Evolutionary conservation across 2,797 vertebrate species (phyloP).

Genomic region (Threskiornis aethiopicus): DNA sequence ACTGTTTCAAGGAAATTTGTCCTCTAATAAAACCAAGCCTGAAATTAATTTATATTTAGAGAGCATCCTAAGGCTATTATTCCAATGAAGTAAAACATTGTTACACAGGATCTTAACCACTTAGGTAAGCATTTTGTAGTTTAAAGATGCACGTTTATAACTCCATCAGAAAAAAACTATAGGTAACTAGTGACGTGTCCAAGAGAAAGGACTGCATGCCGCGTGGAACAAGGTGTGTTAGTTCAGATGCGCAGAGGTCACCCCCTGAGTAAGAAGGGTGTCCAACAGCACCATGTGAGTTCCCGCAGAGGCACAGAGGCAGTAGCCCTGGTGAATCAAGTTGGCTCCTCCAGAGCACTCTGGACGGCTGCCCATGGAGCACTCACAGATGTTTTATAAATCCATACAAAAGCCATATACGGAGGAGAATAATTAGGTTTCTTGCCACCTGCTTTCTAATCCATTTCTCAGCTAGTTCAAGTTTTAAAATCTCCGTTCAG

Average conservation of each 20-base stretch:
- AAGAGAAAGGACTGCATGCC: neutral
- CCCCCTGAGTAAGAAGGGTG: neutral
- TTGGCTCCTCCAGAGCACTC: neutral
- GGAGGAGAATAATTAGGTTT: neutral
- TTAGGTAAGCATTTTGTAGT: neutral
- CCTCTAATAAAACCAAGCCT: neutral
- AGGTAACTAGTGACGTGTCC: neutral
- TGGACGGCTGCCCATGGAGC: neutral
- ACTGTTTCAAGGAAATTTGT: neutral
- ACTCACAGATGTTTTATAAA: neutral
- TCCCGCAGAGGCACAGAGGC: neutral
- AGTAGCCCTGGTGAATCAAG: neutral
- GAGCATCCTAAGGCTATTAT: neutral
- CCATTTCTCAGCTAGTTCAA: neutral
- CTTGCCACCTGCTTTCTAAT: constrained; percentile 25
- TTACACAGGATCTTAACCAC: neutral
- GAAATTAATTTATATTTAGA: neutral
- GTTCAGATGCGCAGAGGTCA: neutral
- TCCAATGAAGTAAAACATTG: fast-evolving
- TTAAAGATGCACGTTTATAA: neutral
- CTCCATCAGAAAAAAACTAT: neutral
- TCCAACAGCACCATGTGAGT: neutral
- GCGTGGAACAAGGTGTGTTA: neutral
- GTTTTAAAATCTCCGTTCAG: neutral
- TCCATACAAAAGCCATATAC: neutral